Conservation (phyloP, 2,113 vertebrate genomes). For the Epinephelus cyanopodus region DNA sequence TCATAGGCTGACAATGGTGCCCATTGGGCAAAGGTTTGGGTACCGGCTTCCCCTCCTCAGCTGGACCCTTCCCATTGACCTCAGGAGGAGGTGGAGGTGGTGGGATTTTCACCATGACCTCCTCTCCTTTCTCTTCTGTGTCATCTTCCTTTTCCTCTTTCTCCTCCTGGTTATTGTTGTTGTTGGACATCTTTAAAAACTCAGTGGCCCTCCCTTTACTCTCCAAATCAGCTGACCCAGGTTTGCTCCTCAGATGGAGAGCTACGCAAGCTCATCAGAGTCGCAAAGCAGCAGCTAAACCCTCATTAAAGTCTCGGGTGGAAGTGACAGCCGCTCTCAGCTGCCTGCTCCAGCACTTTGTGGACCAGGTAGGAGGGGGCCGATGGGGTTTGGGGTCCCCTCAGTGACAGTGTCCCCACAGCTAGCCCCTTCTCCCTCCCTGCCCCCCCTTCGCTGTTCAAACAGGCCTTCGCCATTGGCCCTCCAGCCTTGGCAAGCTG, state of each 20-base stretch:
- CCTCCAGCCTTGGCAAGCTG: conserved; percentile 80
- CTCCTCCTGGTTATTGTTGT: conserved; percentile 81
- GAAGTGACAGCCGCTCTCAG: conserved; percentile 70
- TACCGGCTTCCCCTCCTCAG: conserved; percentile 75
- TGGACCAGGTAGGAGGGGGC: conserved; percentile 79
- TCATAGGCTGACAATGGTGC: conserved; percentile 85
- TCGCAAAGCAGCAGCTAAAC: conserved; percentile 64
- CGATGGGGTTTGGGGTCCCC: conserved; percentile 74
- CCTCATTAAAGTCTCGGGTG: conserved; percentile 68
- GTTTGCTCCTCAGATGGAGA: conserved; percentile 44
- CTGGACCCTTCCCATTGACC: conserved; percentile 79
- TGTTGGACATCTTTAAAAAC: conserved; percentile 74
- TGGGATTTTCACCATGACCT: conserved; percentile 72
- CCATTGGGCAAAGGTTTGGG: conserved; percentile 65
- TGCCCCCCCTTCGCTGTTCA: conserved; percentile 64
- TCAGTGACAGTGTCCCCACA: conserved; percentile 73
- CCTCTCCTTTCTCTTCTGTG: conserved; percentile 49
- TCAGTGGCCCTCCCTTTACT: conserved; percentile 25
- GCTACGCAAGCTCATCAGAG: conserved; percentile 52
- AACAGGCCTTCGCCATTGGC: conserved; percentile 84
- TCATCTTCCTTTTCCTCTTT: conserved; percentile 67
- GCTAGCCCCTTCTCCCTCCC: conserved; percentile 52
- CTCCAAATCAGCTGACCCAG: conserved; percentile 49
- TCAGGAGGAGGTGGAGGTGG: conserved; percentile 76
- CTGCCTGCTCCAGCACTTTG: conserved; percentile 69